A percentile compares a stretch with the other conserved stretches of the same genome.
Evolutionary conservation across 2,797 vertebrate species (phyloP).

Genomic region (Champsocephalus esox): DNA sequence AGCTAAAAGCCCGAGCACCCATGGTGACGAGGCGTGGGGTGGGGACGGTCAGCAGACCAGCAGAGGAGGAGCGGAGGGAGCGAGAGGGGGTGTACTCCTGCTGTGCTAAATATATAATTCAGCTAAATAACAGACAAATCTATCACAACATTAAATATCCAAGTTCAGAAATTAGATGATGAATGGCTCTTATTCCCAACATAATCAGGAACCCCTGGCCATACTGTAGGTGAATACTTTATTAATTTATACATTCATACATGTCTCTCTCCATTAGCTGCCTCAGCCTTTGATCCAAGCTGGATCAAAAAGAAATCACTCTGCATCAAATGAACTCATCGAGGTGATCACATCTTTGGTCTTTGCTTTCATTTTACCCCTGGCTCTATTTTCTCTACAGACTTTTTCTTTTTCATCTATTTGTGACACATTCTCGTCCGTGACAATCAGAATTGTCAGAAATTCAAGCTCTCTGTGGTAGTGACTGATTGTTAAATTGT

Average conservation of each 20-base stretch:
- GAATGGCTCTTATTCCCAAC: slow-evolving; percentile 37
- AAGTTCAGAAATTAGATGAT: slow-evolving; percentile 39
- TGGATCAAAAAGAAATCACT: slow-evolving; percentile 56
- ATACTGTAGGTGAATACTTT: slow-evolving; percentile 42
- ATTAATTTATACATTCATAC: slow-evolving; percentile 47
- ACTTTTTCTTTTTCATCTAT: slow-evolving; percentile 6
- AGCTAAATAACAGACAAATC: background rate
- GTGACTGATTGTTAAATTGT: no score
- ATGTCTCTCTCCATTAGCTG: slow-evolving; percentile 52
- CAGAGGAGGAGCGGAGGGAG: no score
- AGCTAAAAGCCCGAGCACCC: no score
- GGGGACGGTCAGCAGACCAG: no score
- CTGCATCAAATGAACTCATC: slow-evolving; percentile 47
- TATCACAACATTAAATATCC: background rate
- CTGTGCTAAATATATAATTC: background rate
- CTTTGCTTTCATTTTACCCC: slow-evolving; percentile 33
- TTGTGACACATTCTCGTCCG: slow-evolving; percentile 13
- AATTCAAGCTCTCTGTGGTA: no score
- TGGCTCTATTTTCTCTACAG: slow-evolving; percentile 17
- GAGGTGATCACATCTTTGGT: slow-evolving; percentile 35
- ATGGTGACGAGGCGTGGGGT: no score
- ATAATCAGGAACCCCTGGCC: slow-evolving; percentile 46
- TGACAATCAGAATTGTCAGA: background rate
- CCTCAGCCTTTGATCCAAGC: slow-evolving; percentile 54
- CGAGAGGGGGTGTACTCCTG: no score